Base-by-base conservation (phyloP, 2,888 invertebrate genomes). In the Bembecia ichneumoniformis region DNA sequence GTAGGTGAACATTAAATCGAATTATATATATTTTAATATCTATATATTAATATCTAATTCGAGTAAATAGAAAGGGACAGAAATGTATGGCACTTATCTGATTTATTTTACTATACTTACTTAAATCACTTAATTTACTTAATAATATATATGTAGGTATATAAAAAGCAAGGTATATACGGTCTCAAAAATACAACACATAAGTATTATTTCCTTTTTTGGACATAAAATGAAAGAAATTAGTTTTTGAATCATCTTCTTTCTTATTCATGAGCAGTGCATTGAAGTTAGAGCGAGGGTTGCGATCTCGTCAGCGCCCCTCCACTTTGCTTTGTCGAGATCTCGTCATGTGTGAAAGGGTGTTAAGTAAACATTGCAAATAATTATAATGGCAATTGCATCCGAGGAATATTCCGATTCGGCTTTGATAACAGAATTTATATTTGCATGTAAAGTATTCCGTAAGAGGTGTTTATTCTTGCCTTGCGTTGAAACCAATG, bases 281-380 rank as follows among this genome's bases (percentile, higher is more conserved):
- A 61, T 69, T 62, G 63, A 65, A 66, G 63, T 13, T 13, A 14
- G 40, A 14, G 7, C 40, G 40, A 14, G 40, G 53, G 55, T 50
- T 28, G 48, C 20, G 46, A 50, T 51, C 52, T 56, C 57, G 57
- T 13, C 7, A n/a, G 13, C 58, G 57, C 58, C 57, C 74, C 63
- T 46, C 64, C 67, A 60, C 60, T 52, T 57, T 51, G 58, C 63
- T 71, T 84, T 87, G 83, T 87, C 63, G 62, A 68, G 72, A 68
- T 77, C 78, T 81, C 83, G 68, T 87, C 87, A 88, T 81, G 82
- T 82, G 83, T 82, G 80, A 87, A 88, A 87, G 87, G 87, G 88
- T 87, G 87, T 86, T 87, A 87, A 87, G 87, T 87, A 88, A 88
- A 88, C 88, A 88, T 87, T 87, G 87, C 83, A 82, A 83, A 87